Evolutionary conservation across 2,113 vertebrate species (phyloP).

Genomic region (Cairina moschata): DNA sequence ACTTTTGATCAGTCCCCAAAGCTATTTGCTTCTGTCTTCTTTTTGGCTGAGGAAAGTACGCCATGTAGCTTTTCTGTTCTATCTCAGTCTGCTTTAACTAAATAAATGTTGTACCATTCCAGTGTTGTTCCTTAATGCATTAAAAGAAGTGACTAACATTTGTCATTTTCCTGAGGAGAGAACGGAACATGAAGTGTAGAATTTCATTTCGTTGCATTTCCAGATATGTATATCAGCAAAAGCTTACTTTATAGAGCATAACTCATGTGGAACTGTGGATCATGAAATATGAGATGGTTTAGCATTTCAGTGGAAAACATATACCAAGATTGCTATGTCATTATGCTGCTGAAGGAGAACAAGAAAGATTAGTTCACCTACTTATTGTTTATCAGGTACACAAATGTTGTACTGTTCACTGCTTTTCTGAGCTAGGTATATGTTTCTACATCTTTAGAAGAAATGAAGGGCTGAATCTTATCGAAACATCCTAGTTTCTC

Average conservation of each 20-base stretch:
- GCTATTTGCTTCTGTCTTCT: background rate
- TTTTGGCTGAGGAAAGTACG: background rate
- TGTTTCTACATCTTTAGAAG: background rate
- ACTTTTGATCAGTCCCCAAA: background rate
- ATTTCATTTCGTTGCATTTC: slow-evolving; percentile 26
- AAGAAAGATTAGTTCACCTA: slow-evolving; percentile 9
- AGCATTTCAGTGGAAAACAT: background rate
- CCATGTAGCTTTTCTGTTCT: background rate
- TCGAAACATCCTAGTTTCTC: background rate
- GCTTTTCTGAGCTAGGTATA: background rate
- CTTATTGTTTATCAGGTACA: background rate
- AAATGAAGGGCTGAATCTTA: background rate
- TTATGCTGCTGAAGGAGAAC: background rate
- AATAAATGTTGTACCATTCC: background rate
- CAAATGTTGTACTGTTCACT: background rate
- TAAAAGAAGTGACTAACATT: background rate
- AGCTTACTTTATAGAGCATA: background rate
- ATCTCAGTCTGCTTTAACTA: background rate
- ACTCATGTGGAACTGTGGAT: slow-evolving; percentile 2
- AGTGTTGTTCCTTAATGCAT: background rate
- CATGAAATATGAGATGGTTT: slow-evolving; percentile 15
- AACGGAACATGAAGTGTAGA: background rate
- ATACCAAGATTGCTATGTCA: background rate
- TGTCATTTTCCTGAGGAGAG: background rate
- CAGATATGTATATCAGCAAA: slow-evolving; percentile 30